Percentiles rank a stretch among this genome's conserved stretches.
These are phyloP conservation scores for Ictalurus punctatus DNA, from an alignment of 2,113 vertebrate species.

Conservation along the genomic window DNA sequence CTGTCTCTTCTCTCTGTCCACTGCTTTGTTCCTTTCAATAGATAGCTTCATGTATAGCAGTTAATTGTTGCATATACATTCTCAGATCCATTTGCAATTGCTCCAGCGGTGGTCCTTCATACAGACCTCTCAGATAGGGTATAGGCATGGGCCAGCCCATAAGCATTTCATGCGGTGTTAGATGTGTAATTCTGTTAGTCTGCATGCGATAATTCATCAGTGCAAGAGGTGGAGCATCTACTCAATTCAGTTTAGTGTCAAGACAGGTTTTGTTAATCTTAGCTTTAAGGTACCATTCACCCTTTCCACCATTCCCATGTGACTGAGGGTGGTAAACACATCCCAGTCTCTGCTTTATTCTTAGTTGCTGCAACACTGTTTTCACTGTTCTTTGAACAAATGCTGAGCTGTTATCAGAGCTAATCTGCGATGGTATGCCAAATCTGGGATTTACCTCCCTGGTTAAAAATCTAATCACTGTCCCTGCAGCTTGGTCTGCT, in stretches of 20 bases:
- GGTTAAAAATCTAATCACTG: not conserved
- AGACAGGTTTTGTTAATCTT: not conserved
- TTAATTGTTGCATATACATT: not conserved
- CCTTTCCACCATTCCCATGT: not conserved
- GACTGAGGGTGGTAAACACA: not conserved
- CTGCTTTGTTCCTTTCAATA: not conserved
- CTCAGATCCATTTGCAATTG: not conserved
- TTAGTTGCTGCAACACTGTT: not conserved
- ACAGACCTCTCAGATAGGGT: not conserved
- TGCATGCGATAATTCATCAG: not conserved
- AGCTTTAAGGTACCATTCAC: not conserved
- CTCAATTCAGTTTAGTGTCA: not conserved
- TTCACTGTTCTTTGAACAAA: not conserved
- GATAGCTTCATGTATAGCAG: not conserved
- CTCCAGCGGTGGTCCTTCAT: not conserved
- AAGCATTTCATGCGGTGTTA: not conserved
- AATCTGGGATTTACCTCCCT: not conserved
- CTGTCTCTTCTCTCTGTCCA: fast-evolving
- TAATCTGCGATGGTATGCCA: not conserved
- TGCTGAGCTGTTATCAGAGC: no score
- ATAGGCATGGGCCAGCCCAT: not conserved
- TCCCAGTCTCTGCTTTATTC: not conserved
- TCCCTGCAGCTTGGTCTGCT: not conserved
- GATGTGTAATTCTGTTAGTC: not conserved
- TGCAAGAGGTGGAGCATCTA: not conserved